Conservation (phyloP, 2,888 invertebrate species). For the Dinocampus coccinellae region DNA sequence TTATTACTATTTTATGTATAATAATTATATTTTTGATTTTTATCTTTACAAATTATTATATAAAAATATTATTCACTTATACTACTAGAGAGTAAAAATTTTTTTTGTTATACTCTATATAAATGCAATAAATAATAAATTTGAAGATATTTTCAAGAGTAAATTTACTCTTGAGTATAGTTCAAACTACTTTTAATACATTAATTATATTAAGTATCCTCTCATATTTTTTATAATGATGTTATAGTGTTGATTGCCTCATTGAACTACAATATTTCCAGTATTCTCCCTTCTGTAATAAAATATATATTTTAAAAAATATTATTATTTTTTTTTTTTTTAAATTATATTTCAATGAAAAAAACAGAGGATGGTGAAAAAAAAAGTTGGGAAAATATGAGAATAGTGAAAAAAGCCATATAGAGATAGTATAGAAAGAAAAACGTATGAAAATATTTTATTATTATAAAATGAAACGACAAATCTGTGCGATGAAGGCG, state of each 20-base stretch:
- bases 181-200: background rate
- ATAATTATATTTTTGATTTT: background rate
- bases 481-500: background rate
- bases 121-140: background rate
- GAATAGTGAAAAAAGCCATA: background rate
- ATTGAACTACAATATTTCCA: constrained; percentile 42
- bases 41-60: constrained; percentile 1
- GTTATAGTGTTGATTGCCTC: constrained; percentile 38
- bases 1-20: too few relatives aligned
- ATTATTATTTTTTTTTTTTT: constrained; percentile 11
- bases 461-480: constrained; percentile 3
- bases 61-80: constrained; percentile 8
- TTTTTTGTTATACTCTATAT: background rate
- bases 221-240: background rate
- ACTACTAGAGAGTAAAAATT: too few relatives aligned
- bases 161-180: background rate
- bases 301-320: constrained; percentile 33
- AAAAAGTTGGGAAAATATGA: background rate
- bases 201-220: background rate
- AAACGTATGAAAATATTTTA: constrained; percentile 12
- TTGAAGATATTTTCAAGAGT: background rate
- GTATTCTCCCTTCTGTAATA: constrained; percentile 46
- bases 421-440: background rate
- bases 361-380: too few relatives aligned
- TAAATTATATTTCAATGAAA: background rate